Conservation (phyloP, 2,888 invertebrate species). For the Hyposoter dolosus region DNA sequence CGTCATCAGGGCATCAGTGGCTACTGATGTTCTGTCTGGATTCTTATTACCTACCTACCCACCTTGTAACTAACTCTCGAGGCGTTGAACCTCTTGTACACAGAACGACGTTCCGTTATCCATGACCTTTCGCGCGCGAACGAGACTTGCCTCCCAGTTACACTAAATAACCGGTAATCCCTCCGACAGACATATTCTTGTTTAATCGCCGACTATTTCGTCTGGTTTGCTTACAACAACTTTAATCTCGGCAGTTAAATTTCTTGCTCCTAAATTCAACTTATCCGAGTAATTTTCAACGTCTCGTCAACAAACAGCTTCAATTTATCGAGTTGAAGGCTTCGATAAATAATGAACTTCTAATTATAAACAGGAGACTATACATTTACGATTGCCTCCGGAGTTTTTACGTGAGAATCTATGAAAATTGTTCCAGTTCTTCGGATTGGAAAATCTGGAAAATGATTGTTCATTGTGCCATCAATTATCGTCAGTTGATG, state of each 20-base stretch:
- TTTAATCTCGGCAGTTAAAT: neutral
- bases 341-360: neutral
- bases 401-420: neutral
- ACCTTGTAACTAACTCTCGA: slow-evolving; percentile 40
- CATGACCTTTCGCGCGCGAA: slow-evolving; percentile 55
- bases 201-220: neutral
- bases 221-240: neutral
- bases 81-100: slow-evolving; percentile 52
- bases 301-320: neutral
- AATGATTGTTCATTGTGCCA: slow-evolving; percentile 7
- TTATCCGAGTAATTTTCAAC: neutral
- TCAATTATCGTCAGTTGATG: slow-evolving; percentile 4
- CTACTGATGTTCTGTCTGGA: slow-evolving; percentile 36
- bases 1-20: slow-evolving; percentile 38
- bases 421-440: neutral
- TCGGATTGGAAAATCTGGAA: neutral
- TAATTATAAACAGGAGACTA: neutral
- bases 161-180: slow-evolving; percentile 13
- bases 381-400: neutral
- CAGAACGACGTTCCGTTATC: slow-evolving; percentile 56
- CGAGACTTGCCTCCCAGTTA: slow-evolving; percentile 42
- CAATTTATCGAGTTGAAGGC: neutral
- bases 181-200: slow-evolving; percentile 10
- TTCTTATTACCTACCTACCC: slow-evolving; percentile 5
- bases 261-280: neutral